Percentiles rank a stretch among this genome's conserved stretches.
These are phyloP conservation scores for Solenopsis fugax DNA, from an alignment of 1,140 invertebrate genomes.

Conservation along the genomic window DNA sequence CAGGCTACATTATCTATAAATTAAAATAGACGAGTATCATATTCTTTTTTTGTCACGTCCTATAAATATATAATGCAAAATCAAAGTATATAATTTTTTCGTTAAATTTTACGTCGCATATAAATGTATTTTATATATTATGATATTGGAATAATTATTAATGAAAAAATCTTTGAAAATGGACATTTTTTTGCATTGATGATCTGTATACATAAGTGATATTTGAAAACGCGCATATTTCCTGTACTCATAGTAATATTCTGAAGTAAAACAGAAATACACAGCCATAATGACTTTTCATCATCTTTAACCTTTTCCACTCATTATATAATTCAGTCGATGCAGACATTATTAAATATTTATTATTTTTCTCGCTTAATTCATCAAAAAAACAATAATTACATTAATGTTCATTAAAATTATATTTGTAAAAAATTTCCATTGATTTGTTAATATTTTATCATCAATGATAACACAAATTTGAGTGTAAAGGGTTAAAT, in stretches of 20 bases:
- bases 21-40: constrained; percentile 7
- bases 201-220: constrained; percentile 46
- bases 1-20: neutral
- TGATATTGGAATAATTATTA: neutral
- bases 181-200: constrained; percentile 40
- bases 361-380: neutral
- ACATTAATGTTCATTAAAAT: neutral
- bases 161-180: constrained; percentile 32
- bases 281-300: constrained; percentile 41
- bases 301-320: constrained; percentile 52
- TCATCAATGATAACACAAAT: neutral
- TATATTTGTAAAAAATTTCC: neutral
- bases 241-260: constrained; percentile 24
- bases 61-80: neutral
- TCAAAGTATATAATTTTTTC: neutral
- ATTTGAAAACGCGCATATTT: constrained; percentile 34
- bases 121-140: neutral
- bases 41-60: neutral
- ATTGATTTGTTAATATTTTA: neutral
- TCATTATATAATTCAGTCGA: neutral
- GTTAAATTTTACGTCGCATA: neutral
- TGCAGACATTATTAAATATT: neutral
- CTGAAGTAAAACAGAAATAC: constrained; percentile 37
- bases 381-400: neutral
- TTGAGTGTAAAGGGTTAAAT: constrained; percentile 51